A percentile compares a stretch with the other conserved stretches of the same genome.
phyloP scores from a whole-genome alignment of 2,888 invertebrate species.

The Ecliptopera silaceata region DNA sequence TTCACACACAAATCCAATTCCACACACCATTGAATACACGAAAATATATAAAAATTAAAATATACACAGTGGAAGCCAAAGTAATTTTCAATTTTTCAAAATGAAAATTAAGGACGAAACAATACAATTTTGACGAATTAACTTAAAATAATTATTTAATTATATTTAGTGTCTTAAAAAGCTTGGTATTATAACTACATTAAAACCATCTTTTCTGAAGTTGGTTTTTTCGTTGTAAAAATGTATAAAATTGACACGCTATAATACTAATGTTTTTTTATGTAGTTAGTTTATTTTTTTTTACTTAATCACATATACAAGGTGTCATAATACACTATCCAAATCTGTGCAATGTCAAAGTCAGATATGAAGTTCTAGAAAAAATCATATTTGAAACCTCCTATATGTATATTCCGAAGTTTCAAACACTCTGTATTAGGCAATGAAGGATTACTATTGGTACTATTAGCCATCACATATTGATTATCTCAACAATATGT shows the following conservation, averaged over 20 bases:
- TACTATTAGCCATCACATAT: no score
- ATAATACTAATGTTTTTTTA: conserved; percentile 28
- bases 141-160: conserved; percentile 39
- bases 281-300: background rate
- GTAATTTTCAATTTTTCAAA: conserved; percentile 31
- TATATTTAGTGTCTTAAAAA: conserved; percentile 29
- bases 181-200: conserved; percentile 29
- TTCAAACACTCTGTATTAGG: no score
- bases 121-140: conserved; percentile 31
- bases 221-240: conserved; percentile 64
- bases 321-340: no score
- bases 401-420: no score
- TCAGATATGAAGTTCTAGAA: no score
- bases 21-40: conserved; percentile 37
- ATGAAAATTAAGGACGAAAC: conserved; percentile 19
- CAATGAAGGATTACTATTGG: no score
- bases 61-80: conserved; percentile 49
- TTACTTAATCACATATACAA: no score
- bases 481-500: no score
- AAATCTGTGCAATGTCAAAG: no score
- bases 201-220: conserved; percentile 4
- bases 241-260: conserved; percentile 72
- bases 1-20: conserved; percentile 64
- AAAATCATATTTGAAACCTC: no score
- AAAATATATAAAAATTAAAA: conserved; percentile 19